Evolutionary conservation across 53 echinoderm and acorn worm genomes (phyloP).

Genomic region (Antedon mediterranea): DNA sequence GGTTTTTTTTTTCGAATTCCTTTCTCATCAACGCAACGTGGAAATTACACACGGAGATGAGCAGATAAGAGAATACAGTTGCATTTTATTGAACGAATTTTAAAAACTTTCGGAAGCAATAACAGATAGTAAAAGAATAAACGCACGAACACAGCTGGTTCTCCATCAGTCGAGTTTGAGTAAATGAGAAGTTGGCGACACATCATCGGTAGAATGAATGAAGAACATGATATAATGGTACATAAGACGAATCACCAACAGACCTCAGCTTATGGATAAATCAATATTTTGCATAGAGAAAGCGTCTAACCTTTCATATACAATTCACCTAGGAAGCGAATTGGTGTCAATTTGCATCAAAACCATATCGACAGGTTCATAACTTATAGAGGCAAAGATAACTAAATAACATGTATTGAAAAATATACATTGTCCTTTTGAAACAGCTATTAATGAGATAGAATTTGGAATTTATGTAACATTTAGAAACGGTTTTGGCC

Average conservation of each 20-base stretch:
- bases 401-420: neutral
- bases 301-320: neutral
- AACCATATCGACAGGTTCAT: neutral
- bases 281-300: neutral
- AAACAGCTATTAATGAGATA: too few species aligned
- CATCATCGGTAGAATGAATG: neutral
- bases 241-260: neutral
- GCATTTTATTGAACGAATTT: neutral
- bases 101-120: neutral
- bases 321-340: neutral
- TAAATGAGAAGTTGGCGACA: neutral
- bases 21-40: neutral
- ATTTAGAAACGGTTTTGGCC: too few species aligned
- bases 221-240: neutral
- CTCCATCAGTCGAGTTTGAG: neutral
- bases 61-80: neutral
- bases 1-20: neutral
- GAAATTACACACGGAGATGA: conserved; percentile 1
- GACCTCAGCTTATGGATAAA: neutral
- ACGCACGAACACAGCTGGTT: neutral
- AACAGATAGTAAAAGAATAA: neutral
- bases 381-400: neutral
- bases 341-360: neutral
- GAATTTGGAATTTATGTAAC: too few species aligned
- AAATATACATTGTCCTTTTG: too few species aligned